A percentile compares a stretch with the other conserved stretches of the same genome.
phyloP scores from a whole-genome alignment of 2,113 vertebrate species.

The Chelonoidis abingdonii region DNA sequence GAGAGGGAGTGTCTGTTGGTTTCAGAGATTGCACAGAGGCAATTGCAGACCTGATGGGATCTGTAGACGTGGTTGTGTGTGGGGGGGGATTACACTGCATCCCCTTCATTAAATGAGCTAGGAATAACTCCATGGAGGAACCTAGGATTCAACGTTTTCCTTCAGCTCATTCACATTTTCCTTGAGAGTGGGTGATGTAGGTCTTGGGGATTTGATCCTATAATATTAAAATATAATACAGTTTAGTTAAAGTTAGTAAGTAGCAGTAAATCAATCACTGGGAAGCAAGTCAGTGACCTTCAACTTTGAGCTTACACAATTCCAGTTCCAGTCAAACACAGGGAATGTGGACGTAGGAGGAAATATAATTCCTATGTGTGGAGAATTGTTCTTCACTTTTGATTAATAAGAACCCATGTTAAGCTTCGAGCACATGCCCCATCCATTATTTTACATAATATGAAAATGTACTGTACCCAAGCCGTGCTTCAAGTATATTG shows the following conservation, averaged over 20 bases:
- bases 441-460: neutral
- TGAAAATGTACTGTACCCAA: neutral
- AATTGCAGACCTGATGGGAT: no score
- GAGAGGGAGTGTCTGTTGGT: neutral
- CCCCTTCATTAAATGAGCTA: neutral
- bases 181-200: neutral
- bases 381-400: neutral
- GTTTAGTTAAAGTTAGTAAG: neutral
- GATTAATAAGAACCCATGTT: neutral
- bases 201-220: neutral
- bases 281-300: neutral
- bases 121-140: neutral
- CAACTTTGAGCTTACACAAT: neutral
- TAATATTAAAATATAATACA: neutral
- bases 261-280: accelerated
- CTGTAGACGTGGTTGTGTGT: no score
- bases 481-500: neutral
- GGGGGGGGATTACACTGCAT: neutral
- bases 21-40: no score
- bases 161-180: neutral
- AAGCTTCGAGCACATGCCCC: neutral
- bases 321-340: neutral
- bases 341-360: neutral
- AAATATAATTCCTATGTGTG: neutral
- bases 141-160: accelerated